Conservation (phyloP, 2,113 vertebrate genomes). For the Clarias batrachus region DNA sequence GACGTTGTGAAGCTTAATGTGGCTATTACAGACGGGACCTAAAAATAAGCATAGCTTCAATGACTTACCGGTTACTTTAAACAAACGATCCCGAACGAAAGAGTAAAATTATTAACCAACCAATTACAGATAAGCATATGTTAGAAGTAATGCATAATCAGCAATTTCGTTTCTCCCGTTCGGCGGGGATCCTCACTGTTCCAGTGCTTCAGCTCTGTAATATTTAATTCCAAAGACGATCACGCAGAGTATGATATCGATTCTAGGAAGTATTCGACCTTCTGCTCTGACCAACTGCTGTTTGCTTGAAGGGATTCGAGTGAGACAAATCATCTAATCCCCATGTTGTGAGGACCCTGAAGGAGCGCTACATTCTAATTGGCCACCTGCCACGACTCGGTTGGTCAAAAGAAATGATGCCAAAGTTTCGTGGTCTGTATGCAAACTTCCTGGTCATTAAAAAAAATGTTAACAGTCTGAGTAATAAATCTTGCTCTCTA, state of each 20-base stretch:
- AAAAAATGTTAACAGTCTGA: neutral
- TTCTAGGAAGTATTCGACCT: slow-evolving; percentile 31
- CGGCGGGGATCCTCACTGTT: neutral
- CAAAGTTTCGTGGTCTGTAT: slow-evolving; percentile 8
- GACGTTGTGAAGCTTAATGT: neutral
- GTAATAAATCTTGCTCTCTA: slow-evolving; percentile 10
- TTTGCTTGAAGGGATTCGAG: slow-evolving; percentile 28
- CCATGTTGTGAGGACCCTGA: slow-evolving; percentile 16
- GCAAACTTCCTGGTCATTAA: slow-evolving; percentile 18
- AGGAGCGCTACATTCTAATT: slow-evolving; percentile 36
- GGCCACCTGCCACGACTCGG: slow-evolving; percentile 33
- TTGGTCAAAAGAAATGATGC: slow-evolving; percentile 1
- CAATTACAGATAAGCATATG: neutral
- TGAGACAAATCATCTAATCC: slow-evolving; percentile 38
- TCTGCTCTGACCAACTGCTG: slow-evolving; percentile 33
- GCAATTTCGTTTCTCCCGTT: neutral
- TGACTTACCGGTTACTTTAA: neutral
- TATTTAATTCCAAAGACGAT: slow-evolving; percentile 1
- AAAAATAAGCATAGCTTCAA: slow-evolving; percentile 29
- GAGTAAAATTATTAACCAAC: neutral
- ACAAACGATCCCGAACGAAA: neutral
- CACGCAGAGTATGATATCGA: slow-evolving; percentile 22
- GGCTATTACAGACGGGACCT: neutral
- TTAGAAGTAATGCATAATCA: neutral
- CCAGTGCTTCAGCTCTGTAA: neutral